Conservation (phyloP, 2,797 vertebrate species). For the Rhodeus uyekii region DNA sequence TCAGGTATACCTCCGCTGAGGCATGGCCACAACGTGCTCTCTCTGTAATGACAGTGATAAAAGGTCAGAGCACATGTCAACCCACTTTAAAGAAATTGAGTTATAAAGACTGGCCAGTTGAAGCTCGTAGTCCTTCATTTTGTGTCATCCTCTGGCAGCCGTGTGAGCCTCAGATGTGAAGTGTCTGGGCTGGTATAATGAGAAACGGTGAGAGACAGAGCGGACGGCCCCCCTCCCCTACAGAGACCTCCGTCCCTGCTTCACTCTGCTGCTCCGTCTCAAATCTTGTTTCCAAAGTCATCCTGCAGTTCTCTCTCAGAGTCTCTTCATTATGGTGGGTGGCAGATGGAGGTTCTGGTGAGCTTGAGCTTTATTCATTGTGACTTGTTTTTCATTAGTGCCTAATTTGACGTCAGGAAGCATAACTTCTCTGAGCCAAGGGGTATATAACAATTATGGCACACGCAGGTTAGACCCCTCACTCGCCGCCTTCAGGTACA, state of each 20-base stretch:
- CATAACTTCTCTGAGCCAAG: slow-evolving; percentile 72
- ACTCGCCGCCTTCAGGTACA: slow-evolving; percentile 59
- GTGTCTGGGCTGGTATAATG: slow-evolving; percentile 29
- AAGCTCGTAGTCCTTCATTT: slow-evolving; percentile 28
- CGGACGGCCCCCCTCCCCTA: background rate
- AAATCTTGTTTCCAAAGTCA: slow-evolving; percentile 31
- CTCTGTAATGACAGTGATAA: slow-evolving; percentile 32
- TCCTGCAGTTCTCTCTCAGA: slow-evolving; percentile 60
- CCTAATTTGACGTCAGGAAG: slow-evolving; percentile 91
- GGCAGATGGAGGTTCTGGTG: slow-evolving; percentile 77
- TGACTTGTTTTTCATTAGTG: slow-evolving; percentile 96
- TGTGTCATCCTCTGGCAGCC: slow-evolving; percentile 26
- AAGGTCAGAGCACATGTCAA: slow-evolving; percentile 21
- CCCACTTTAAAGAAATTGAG: slow-evolving; percentile 40
- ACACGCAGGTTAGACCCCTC: slow-evolving; percentile 41
- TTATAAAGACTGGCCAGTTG: slow-evolving; percentile 32
- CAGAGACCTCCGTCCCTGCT: background rate
- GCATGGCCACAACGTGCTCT: background rate
- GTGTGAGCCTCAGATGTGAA: slow-evolving; percentile 26
- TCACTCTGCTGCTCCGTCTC: slow-evolving; percentile 11
- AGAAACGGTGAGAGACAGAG: background rate
- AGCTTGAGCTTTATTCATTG: slow-evolving; percentile 92
- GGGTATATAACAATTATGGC: slow-evolving; percentile 67
- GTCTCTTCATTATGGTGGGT: slow-evolving; percentile 70
- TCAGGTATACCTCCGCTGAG: background rate